phyloP scores from a whole-genome alignment of 2,797 vertebrate species.

The Poeciliopsis presidionis region DNA sequence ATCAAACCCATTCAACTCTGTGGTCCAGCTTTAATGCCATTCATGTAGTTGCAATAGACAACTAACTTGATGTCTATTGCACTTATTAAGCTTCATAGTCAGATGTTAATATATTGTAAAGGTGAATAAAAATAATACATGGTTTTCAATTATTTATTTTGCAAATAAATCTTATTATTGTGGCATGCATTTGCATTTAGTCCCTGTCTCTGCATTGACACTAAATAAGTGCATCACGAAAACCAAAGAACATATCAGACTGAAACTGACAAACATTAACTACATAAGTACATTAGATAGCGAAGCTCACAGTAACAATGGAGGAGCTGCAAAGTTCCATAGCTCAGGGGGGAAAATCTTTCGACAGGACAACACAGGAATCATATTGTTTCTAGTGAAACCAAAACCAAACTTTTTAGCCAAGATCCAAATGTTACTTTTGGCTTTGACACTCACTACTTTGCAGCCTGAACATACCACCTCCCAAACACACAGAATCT shows the following conservation, averaged over 20 bases:
- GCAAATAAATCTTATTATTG: background rate
- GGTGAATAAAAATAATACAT: background rate
- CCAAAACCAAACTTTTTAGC: background rate
- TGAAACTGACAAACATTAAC: background rate
- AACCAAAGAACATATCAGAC: background rate
- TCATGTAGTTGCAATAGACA: no score
- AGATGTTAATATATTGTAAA: background rate
- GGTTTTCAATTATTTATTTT: background rate
- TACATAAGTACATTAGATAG: background rate
- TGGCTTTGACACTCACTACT: background rate
- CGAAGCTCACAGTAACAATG: background rate
- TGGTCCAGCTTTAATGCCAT: background rate
- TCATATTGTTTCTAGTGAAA: background rate
- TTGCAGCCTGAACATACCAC: background rate
- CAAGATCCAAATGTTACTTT: background rate
- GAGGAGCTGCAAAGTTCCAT: background rate
- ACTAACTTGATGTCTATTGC: background rate
- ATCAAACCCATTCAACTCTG: background rate
- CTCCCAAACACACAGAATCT: background rate
- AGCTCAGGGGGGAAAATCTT: background rate
- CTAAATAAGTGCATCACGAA: background rate
- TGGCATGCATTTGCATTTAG: background rate
- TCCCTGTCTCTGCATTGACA: background rate
- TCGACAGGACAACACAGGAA: background rate
- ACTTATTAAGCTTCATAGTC: background rate